Evolutionary conservation across 2,888 invertebrate genomes (phyloP), one percentile per base, ranked within the genome.

Genomic region (Parnassius mnemosyne): DNA sequence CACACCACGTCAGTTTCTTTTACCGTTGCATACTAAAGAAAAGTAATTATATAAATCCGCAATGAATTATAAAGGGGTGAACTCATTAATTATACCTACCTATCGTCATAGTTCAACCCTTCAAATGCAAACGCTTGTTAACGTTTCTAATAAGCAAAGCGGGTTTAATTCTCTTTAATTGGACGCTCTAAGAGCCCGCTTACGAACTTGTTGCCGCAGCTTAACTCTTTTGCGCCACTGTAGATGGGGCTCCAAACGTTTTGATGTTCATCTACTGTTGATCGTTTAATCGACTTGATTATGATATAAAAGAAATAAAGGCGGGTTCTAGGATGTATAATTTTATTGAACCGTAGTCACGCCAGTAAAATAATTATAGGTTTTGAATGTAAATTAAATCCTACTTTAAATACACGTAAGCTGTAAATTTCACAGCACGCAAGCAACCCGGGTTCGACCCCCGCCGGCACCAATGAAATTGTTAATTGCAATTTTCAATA

Each of bases 141-240:
- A 63, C 63, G 63, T 63, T 63, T 63, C 59, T 63, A 59, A 63
- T 63, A 63, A 63, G 59, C 63, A 59, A 63, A 59, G 63, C 58
- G 44, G 59, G 51, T 57, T 55, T 63, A 63, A 63, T 63, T 59
- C 63, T 55, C 63, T 57, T 63, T 63, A 63, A 63, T 63, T 63
- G 63, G 63, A 63, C 55, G 63, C 58, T 13, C 34, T 54, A 50
- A 58, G 54, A 54, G 58, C 52, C 44, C 50, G 58, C 58, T 50
- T 13, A 51, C 53, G 49, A 63, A 63, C 63, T 63, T 63, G 63
- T 58, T 63, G 63, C 54, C 46, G 63, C 34, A 41, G 63, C 63
- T 63, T 63, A 59, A 58, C 58, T 58, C 63, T 63, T 63, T 58
- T 51, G 50, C 56, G 52, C 41, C 20, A 3, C 42, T 56, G 46